Base-by-base conservation (phyloP, 2,113 vertebrate species). In the Lutjanus erythropterus region DNA sequence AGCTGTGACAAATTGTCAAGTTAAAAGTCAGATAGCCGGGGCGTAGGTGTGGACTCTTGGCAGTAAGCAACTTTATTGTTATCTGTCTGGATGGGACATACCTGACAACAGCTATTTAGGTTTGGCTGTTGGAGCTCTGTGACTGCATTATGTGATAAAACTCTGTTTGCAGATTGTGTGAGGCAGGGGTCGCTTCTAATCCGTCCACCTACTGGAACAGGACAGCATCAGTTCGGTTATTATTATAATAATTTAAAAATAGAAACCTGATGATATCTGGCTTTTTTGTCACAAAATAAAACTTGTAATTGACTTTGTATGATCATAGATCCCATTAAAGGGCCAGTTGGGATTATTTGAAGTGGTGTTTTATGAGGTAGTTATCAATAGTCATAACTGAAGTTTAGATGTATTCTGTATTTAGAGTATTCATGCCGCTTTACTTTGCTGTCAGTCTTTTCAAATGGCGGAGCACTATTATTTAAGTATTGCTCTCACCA, bases 1-100 rank as follows among this genome's bases (percentile, higher is more conserved):
- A 75, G 53, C 58, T 50, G 55, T 46, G 64, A 82, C 66, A 88
- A 55, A 72, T 41, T 31, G 71, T 78, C 61, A 46, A 47, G 60
- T 72, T 72, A 80, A 37, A 59, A 66, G 75, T 67, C 62, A n/a
- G 49, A 41, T 52, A 58, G 64, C 15, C 9, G n/a, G 25, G 42
- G 18, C n/a, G 21, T 61, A 21, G 29, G 69, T 39, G 42, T 31
- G 39, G 46, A 27, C 55, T n/a, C 52, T 7, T 8, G 33, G 64
- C 35, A 12, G 21, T 4, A 4, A 46, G 53, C 29, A 33, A 66
- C 50, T 71, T 75, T 52, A 27, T 61, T 69, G n/a, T 73, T 29
- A 78, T 69, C 31, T 27, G 29, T 60, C 6, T 42, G 65, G 39
- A 31, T 23, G 23, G 53, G 69, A 75, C 35, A 14, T 10, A 52